Evolutionary conservation across 2,113 vertebrate genomes (phyloP).

Genomic region (Paraplagusia blochii): DNA sequence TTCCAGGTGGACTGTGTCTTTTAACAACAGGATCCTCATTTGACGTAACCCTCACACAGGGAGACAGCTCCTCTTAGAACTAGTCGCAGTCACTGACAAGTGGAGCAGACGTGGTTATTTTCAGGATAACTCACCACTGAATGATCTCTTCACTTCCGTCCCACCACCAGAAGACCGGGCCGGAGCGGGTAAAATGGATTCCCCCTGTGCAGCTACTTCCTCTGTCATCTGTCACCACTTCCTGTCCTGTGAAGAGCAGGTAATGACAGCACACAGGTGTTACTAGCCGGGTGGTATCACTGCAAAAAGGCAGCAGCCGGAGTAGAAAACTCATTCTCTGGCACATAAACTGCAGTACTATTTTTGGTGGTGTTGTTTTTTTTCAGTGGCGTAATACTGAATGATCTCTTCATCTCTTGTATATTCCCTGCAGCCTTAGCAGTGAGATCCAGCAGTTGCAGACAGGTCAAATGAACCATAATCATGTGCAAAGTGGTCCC

Average conservation of each 20-base stretch:
- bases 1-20: slow-evolving; percentile 55
- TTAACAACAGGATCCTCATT: slow-evolving; percentile 30
- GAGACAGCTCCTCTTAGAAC: slow-evolving; percentile 51
- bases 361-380: not conserved
- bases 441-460: slow-evolving; percentile 5
- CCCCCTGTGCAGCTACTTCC: slow-evolving; percentile 68
- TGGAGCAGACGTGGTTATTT: slow-evolving; percentile 33
- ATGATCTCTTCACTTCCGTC: slow-evolving; percentile 49
- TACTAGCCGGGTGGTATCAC: slow-evolving; percentile 62
- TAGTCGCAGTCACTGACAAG: slow-evolving; percentile 46
- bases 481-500: slow-evolving; percentile 38
- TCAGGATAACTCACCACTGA: slow-evolving; percentile 44
- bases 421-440: not conserved
- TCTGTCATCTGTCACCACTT: slow-evolving; percentile 73
- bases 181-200: slow-evolving; percentile 35
- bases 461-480: slow-evolving; percentile 20
- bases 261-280: slow-evolving; percentile 73
- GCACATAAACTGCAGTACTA: not conserved
- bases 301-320: slow-evolving; percentile 12
- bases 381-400: not conserved
- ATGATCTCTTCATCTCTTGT: not conserved
- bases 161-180: slow-evolving; percentile 34
- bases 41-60: slow-evolving; percentile 29
- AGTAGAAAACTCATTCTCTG: slow-evolving; percentile 7
- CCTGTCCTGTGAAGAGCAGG: slow-evolving; percentile 63